Evolutionary conservation across 1,140 invertebrate species (phyloP), one percentile per base, ranked within the genome.

Genomic region (Palaemon carinicauda): DNA sequence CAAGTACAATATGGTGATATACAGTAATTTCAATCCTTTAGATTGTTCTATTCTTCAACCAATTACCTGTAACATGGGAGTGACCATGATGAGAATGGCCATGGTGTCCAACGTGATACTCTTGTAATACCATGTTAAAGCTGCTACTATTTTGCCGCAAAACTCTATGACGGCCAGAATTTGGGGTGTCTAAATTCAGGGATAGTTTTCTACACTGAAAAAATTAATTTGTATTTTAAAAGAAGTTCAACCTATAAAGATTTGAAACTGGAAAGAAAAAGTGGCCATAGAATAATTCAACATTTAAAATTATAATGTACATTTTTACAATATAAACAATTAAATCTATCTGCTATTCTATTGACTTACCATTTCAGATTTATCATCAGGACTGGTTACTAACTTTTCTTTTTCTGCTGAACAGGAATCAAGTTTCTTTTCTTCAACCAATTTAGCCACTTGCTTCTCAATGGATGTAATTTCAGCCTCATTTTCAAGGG

Each of bases 1-100:
- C n/a, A n/a, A n/a, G n/a, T n/a, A n/a, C n/a, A n/a, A n/a, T n/a
- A n/a, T n/a, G n/a, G n/a, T n/a, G n/a, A n/a, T n/a, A n/a, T n/a
- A n/a, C n/a, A n/a, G n/a, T n/a, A n/a, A n/a, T n/a, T n/a, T n/a
- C n/a, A n/a, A n/a, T n/a, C n/a, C n/a, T n/a, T n/a, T n/a, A n/a
- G n/a, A n/a, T n/a, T n/a, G n/a, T n/a, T n/a, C n/a, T n/a, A n/a
- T n/a, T n/a, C 41, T 41, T 7, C 12, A 12, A 41, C 41, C 12
- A 12, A 9, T 12, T 41, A 86, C 84, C 84, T 74, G 84, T 86
- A 24, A 86, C 84, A 91, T 97, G 96, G 21, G 95, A 95, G 90
- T 97, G 96, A 0, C 96, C 96, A 91, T 97, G 96, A 92, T 97
- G 96, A 52, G 94, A 94, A n/a, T 94, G 94, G 82, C 96, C 95